Base-by-base conservation (phyloP, 2,888 invertebrate genomes). In the Melolontha melolontha region DNA sequence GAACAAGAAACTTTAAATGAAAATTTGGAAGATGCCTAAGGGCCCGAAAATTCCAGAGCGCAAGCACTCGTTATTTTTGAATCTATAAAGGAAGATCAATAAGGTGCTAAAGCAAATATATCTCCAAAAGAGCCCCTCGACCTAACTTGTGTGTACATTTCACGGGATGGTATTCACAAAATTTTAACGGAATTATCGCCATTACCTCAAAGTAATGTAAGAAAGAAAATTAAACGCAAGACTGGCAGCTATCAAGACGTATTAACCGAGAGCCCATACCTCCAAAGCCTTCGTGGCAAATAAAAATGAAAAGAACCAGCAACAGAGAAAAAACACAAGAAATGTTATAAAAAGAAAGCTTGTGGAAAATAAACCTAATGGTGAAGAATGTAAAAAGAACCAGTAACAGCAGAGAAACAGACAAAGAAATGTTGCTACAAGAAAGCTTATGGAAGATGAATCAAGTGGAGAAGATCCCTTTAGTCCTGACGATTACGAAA, bases 241-340 rank as follows among this genome's bases (percentile, higher is more conserved):
- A n/a, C n/a, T n/a, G n/a, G n/a, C n/a, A n/a, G n/a, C n/a, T n/a
- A n/a, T n/a, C n/a, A n/a, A n/a, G n/a, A n/a, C n/a, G n/a, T 49
- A 50, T 66, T 69, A 34, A 69, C 69, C 59, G 59, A 55, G 27
- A 69, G 69, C 59, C 69, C 69, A 8, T 66, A 39, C 66, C 65
- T 69, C 5, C 40, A 62, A 64, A 62, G 39, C 54, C 29, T 54
- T 64, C 64, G 29, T 41, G 34, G n/a, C n/a, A 64, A 57, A 70
- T 67, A 52, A 67, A 63, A 62, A 22, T 47, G 55, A 62, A 47
- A 57, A 11, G 22, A 11, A 14, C 50, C 22, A 17, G 50, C 50
- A 49, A 49, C 50, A 49, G 50, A 49, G 50, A 49, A 49, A 22
- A 49, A 49, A 49, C 10, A 22, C 10, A 49, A 49, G 12, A n/a